Evolutionary conservation across 92 coral and sea anemone species (phyloP), one percentile per base, ranked within the genome.

Genomic region (Plumapathes pennacea): DNA sequence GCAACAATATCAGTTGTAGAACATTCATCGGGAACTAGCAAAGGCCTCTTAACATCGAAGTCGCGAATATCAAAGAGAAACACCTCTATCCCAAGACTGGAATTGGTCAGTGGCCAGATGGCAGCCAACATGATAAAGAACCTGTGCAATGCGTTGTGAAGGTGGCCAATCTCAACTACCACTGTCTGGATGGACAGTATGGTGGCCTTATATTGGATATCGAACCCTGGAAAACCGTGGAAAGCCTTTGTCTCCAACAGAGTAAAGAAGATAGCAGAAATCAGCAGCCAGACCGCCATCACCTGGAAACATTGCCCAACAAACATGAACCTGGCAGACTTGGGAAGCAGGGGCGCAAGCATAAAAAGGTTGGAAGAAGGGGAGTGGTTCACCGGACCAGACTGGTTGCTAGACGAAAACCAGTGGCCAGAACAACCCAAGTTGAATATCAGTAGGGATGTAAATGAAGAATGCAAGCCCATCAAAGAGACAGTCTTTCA

Each of bases 401-500:
- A 63, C 38, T 74, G 72, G 81, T 18, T 57, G 4, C 31, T 67
- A 0, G 43, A 33, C 10, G 62, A 48, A 19, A 64, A 38, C 0
- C 32, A 67, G 57, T 75, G 83, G 83, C 76, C 76, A 67, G 44
- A 23, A 17, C 76, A 76, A 46, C 83, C 83, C 14, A 38, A 44
- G 28, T 53, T 78, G 3, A 52, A 69, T 32, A 22, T 32, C 21
- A 45, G 32, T 27, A 31, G 28, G 47, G 67, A 12, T 12, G 49
- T 51, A 21, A 25, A 32, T 37, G 52, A 69, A 12, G 67, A 69
- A 51, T 43, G 37, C 0, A 57, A 47, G 20, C 41, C 49, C 26
- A 46, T 6, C 44, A 31, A 9, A 25, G 77, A 69, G 46, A 25
- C 14, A 26, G 32, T 17, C 30, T 50, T 44, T 20, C 53, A 26